Base-by-base conservation (phyloP, 2,113 vertebrate genomes). In the Calcarius ornatus region DNA sequence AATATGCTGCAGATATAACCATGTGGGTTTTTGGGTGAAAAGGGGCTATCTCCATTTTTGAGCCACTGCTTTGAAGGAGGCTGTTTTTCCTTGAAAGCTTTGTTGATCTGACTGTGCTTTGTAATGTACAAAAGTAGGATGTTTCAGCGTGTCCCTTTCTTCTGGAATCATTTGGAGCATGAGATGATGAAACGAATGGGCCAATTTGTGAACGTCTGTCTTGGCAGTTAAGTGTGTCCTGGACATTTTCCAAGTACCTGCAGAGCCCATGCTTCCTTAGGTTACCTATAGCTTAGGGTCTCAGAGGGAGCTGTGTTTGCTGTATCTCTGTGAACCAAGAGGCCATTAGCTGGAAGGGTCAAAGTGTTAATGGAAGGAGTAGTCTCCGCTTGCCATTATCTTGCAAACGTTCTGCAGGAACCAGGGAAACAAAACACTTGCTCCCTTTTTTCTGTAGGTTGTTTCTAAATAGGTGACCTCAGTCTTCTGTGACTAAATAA, bases 311-410 rank as follows among this genome's bases (percentile, higher is more conserved):
- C 94, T 91, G 57, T 96, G 91, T 93, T 97, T 97, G 95, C 97
- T 94, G 54, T 20, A 94, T 89, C 79, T 89, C 61, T 95, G 54
- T 92, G 90, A 95, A 96, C 90, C 95, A 78, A 92, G 94, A 97
- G 95, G 71, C 96, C 97, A 97, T 98, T 98, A 98, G 93, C 91
- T 97, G 94, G 59, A 76, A 92, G 82, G 97, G 97, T 98, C 98
- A 97, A 81, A 81, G 94, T 97, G 97, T 98, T 98, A 98, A 98
- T 98, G 98, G 98, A 98, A 96, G 96, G 95, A 97, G 94, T 79
- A 91, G 89, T 94, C 82, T 97, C 31, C 0, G 3, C 94, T 95
- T 97, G 81, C 95, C 92, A 95, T 98, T 98, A 98, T 97, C 97
- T 97, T 81, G 43, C 37, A 83, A 42, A 33, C 0, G 0, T 97